These are phyloP conservation scores for Antidorcas marsupialis DNA, from an alignment of 2,113 vertebrate species.

Conservation along the genomic window DNA sequence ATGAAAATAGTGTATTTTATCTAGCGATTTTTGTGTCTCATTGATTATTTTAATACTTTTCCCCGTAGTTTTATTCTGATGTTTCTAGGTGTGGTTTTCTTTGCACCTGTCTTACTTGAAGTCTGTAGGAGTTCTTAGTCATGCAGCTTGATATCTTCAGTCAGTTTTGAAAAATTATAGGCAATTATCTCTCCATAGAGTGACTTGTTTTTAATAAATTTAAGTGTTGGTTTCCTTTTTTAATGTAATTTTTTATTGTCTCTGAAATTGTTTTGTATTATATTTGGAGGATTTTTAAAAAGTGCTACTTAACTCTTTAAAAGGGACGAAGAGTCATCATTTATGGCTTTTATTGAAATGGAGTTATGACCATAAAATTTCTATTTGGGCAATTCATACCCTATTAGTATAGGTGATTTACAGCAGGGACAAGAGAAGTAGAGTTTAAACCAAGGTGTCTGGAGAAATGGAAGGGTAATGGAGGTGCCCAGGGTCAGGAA, in stretches of 20 bases:
- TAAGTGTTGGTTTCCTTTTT: not conserved
- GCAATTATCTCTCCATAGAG: not conserved
- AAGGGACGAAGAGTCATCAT: not conserved
- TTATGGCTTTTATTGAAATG: slow-evolving; percentile 13
- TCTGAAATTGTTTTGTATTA: not conserved
- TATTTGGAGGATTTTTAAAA: not conserved
- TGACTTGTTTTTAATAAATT: not conserved
- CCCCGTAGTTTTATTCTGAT: not conserved
- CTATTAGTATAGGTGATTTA: not conserved
- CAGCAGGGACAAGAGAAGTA: not conserved
- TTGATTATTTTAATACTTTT: not conserved
- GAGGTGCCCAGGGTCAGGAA: not conserved
- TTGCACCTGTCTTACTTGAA: not conserved
- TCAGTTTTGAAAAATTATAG: not conserved
- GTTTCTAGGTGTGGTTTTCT: not conserved
- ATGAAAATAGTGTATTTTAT: not conserved
- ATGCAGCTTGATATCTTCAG: not conserved
- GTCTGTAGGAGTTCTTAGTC: not conserved
- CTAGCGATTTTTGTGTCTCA: not conserved
- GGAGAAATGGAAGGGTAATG: not conserved
- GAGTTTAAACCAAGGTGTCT: not conserved
- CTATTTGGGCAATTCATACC: not conserved
- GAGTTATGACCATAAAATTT: not conserved
- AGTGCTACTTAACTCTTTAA: not conserved
- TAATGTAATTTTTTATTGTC: not conserved